Conservation (phyloP, 2,113 vertebrate genomes). For the Motacilla tschutschensis region DNA sequence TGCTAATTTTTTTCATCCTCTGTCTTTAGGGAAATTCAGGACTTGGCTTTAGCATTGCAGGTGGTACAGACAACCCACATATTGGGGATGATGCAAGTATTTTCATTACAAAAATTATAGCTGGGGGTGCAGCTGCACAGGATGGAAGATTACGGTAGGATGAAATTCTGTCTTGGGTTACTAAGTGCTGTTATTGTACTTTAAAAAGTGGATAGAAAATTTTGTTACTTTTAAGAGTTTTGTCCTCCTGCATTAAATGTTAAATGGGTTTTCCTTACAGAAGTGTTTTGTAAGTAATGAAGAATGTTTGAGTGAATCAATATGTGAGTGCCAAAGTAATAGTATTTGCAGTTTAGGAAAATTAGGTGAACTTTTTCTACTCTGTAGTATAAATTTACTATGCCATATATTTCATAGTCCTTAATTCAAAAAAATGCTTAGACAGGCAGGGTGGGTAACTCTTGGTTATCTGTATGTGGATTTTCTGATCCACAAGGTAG, state of each 20-base stretch:
- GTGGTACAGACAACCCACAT: conserved; percentile 95
- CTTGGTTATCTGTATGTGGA: not conserved
- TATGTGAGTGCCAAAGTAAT: not conserved
- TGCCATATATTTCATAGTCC: not conserved
- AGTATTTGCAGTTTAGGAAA: not conserved
- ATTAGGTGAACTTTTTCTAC: not conserved
- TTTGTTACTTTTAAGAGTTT: not conserved
- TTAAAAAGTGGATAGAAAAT: not conserved
- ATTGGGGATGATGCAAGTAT: conserved; percentile 96
- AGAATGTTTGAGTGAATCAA: not conserved
- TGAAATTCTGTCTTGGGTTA: not conserved
- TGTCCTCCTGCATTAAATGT: not conserved
- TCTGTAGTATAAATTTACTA: not conserved
- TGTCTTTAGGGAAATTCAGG: conserved; percentile 89
- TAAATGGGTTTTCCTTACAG: not conserved
- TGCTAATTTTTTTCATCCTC: not conserved
- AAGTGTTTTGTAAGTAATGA: not conserved
- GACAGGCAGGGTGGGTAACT: not conserved
- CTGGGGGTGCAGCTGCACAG: conserved; percentile 93
- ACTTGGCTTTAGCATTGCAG: conserved; percentile 97
- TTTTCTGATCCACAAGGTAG: not conserved
- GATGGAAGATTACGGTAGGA: conserved; percentile 91
- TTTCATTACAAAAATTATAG: conserved; percentile 97
- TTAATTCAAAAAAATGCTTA: not conserved
- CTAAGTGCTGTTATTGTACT: not conserved